Evolutionary conservation across 1,140 invertebrate species (phyloP).

Genomic region (Hestina assimilis): DNA sequence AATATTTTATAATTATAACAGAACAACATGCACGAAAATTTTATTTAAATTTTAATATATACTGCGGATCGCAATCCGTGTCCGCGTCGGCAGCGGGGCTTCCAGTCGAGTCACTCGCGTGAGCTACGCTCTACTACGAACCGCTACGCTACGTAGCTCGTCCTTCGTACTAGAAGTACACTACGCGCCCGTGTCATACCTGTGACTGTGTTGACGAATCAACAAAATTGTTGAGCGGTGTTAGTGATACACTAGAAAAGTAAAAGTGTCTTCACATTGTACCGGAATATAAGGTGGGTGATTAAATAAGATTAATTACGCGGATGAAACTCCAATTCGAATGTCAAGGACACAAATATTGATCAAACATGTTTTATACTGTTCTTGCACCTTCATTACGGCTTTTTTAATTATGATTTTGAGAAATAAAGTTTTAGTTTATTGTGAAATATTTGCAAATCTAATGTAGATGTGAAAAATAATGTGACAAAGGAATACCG

Average conservation of each 20-base stretch:
- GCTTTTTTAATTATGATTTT: slow-evolving; percentile 15
- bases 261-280: slow-evolving; percentile 15
- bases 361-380: slow-evolving; percentile 51
- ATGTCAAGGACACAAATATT: slow-evolving; percentile 74
- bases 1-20: not conserved
- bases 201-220: slow-evolving; percentile 43
- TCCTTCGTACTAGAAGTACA: slow-evolving; percentile 29
- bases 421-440: not conserved
- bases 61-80: slow-evolving; percentile 55
- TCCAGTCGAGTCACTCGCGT: slow-evolving; percentile 58
- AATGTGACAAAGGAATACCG: slow-evolving; percentile 49
- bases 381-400: slow-evolving; percentile 24
- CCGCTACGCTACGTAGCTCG: slow-evolving; percentile 53
- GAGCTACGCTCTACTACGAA: slow-evolving; percentile 59
- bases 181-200: slow-evolving; percentile 36
- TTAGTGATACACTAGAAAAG: slow-evolving; percentile 37
- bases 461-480: slow-evolving; percentile 26
- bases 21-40: slow-evolving; percentile 6
- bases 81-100: slow-evolving; percentile 51
- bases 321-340: slow-evolving; percentile 43
- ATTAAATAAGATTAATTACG: slow-evolving; percentile 39
- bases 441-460: not conserved
- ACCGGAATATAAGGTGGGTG: slow-evolving; percentile 50
- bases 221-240: slow-evolving; percentile 38
- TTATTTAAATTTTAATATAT: slow-evolving; percentile 38